These are phyloP conservation scores for Sebastes taczanowskii DNA, from an alignment of 2,797 vertebrate species.

Conservation along the genomic window DNA sequence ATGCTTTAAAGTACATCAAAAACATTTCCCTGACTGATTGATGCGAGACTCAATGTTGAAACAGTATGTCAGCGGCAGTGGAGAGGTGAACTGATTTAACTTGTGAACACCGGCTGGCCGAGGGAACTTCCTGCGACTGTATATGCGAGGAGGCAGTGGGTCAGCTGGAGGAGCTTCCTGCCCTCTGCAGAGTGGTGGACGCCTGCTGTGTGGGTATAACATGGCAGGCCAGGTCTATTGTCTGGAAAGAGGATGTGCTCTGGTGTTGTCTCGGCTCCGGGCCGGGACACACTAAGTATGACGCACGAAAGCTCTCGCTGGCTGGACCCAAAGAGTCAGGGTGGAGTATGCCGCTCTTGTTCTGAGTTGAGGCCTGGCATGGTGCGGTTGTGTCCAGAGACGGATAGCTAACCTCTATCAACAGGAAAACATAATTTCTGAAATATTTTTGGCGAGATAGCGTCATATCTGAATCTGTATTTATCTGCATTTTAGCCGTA, in stretches of 20 bases:
- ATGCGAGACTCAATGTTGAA: constrained; percentile 31
- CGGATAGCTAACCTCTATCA: background rate
- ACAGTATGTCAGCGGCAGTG: constrained; percentile 13
- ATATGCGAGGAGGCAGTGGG: constrained; percentile 75
- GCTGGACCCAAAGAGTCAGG: constrained; percentile 82
- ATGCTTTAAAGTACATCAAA: constrained; percentile 1
- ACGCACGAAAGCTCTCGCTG: constrained; percentile 90
- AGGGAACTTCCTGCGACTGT: constrained; percentile 79
- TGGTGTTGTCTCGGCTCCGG: constrained; percentile 81
- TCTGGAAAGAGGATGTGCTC: constrained; percentile 89
- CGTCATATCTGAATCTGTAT: background rate
- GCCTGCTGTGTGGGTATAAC: constrained; percentile 82
- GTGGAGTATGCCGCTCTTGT: constrained; percentile 71
- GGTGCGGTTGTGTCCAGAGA: constrained; percentile 67
- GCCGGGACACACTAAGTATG: constrained; percentile 84
- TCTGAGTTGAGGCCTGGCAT: constrained; percentile 34
- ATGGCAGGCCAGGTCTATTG: constrained; percentile 85
- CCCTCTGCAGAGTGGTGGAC: constrained; percentile 67
- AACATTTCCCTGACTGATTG: constrained; percentile 13
- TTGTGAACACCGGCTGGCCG: constrained; percentile 53
- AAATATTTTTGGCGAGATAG: background rate
- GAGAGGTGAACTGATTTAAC: constrained; percentile 51
- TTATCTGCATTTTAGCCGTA: background rate
- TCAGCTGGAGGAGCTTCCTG: constrained; percentile 83
- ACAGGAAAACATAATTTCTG: constrained; percentile 13